These are phyloP conservation scores for Albula goreensis DNA, from an alignment of 2,113 vertebrate species.

Conservation along the genomic window DNA sequence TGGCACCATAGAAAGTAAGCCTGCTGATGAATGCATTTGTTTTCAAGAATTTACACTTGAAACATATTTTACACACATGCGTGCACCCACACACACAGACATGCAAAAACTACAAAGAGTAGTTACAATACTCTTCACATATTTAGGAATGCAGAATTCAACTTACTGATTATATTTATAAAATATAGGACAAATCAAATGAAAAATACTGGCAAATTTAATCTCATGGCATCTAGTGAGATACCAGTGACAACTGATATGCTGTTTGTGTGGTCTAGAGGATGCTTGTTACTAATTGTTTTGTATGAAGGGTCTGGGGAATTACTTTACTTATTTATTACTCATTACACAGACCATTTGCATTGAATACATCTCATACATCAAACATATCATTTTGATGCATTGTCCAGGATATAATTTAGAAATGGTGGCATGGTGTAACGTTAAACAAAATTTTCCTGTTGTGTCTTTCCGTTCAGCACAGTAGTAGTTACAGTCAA, in stretches of 20 bases:
- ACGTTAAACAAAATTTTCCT: constrained; percentile 41
- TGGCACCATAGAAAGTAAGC: neutral
- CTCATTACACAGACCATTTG: constrained; percentile 53
- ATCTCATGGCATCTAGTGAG: constrained; percentile 65
- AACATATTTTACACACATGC: neutral
- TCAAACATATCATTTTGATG: constrained; percentile 48
- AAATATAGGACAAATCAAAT: too few species aligned
- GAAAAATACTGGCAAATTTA: constrained; percentile 55
- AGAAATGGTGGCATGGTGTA: constrained; percentile 32
- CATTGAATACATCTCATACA: constrained; percentile 52
- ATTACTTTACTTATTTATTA: constrained; percentile 53
- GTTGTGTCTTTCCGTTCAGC: constrained; percentile 49
- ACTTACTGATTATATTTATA: too few species aligned
- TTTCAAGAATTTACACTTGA: neutral
- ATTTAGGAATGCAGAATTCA: too few species aligned
- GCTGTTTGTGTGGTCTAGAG: constrained; percentile 25
- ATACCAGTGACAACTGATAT: constrained; percentile 64
- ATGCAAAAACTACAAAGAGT: too few species aligned
- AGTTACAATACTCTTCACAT: too few species aligned
- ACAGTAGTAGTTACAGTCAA: constrained; percentile 41
- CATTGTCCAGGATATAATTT: constrained; percentile 47
- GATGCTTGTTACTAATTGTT: neutral
- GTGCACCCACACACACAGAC: neutral
- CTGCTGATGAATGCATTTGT: neutral
- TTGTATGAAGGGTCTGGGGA: too few species aligned